These are phyloP conservation scores for Anthopleura xanthogrammica DNA, from an alignment of 92 coral and sea anemone genomes.

Conservation along the genomic window DNA sequence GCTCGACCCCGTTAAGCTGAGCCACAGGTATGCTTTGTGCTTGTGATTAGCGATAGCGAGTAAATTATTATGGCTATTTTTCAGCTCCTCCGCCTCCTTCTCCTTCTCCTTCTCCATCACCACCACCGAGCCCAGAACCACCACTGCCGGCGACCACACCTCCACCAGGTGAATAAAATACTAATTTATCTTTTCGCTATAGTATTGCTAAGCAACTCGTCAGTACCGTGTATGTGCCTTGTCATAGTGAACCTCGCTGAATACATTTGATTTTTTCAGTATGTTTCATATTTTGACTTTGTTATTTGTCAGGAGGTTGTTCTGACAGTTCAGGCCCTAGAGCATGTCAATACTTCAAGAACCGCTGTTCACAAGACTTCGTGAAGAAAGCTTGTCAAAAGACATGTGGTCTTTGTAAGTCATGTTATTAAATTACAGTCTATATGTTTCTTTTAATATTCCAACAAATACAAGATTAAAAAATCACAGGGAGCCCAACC, in stretches of 20 bases:
- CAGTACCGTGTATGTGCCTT: too few relatives aligned
- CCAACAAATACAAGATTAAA: background rate
- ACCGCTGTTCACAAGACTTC: background rate
- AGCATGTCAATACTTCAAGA: slow-evolving; percentile 6
- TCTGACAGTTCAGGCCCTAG: slow-evolving; percentile 23
- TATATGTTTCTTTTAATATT: background rate
- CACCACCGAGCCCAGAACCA: slow-evolving; percentile 17
- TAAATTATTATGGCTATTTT: slow-evolving; percentile 22
- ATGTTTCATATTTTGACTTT: too few relatives aligned
- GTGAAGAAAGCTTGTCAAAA: slow-evolving; percentile 19
- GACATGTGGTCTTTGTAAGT: slow-evolving; percentile 37
- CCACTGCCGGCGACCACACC: slow-evolving; percentile 19
- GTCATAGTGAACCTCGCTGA: background rate
- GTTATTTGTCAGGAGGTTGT: slow-evolving; percentile 24
- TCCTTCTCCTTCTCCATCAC: slow-evolving; percentile 12
- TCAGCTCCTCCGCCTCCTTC: slow-evolving; percentile 23
- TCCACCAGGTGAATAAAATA: slow-evolving; percentile 19
- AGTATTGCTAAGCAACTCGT: too few relatives aligned
- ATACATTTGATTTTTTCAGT: background rate
- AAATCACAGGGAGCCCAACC: too few relatives aligned
- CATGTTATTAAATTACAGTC: background rate
- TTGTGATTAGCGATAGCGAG: too few relatives aligned
- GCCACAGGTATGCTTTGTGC: too few relatives aligned
- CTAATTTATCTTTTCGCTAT: too few relatives aligned
- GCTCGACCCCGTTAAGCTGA: too few relatives aligned